These are phyloP conservation scores for Ypsolopha scabrella DNA, from an alignment of 2,888 invertebrate species.

Conservation along the genomic window DNA sequence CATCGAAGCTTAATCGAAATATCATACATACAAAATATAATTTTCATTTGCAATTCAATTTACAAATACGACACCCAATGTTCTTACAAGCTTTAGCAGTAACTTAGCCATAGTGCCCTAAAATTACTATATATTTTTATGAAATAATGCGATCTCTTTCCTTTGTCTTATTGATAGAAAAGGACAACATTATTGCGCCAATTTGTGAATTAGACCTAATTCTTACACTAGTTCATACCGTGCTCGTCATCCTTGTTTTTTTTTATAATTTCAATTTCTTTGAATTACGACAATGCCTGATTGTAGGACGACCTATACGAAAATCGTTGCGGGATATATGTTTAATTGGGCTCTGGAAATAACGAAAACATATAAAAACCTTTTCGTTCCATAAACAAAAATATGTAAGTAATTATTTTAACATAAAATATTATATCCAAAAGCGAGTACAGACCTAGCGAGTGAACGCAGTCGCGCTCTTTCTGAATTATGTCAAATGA, in stretches of 20 bases:
- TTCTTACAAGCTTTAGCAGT: constrained; percentile 64
- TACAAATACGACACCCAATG: constrained; percentile 24
- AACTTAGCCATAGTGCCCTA: constrained; percentile 41
- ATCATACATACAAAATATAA: constrained; percentile 55
- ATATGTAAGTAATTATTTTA: background rate
- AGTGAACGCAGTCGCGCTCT: too few species aligned
- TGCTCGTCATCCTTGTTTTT: constrained; percentile 38
- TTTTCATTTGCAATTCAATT: constrained; percentile 57
- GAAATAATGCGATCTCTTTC: background rate
- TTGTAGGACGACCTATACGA: background rate
- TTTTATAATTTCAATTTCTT: constrained; percentile 1
- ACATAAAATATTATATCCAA: background rate
- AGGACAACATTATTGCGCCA: background rate
- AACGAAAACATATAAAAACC: too few species aligned
- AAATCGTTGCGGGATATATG: too few species aligned
- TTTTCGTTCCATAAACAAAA: too few species aligned
- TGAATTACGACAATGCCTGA: background rate
- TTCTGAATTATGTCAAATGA: too few species aligned
- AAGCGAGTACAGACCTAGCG: too few species aligned
- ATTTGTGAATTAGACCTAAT: constrained; percentile 3
- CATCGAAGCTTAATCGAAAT: background rate
- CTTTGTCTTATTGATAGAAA: background rate
- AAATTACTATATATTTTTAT: constrained; percentile 18
- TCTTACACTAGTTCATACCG: constrained; percentile 45
- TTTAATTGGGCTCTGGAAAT: too few species aligned